Conservation (phyloP, 92 coral and sea anemone genomes). For the Muricea muricata region DNA sequence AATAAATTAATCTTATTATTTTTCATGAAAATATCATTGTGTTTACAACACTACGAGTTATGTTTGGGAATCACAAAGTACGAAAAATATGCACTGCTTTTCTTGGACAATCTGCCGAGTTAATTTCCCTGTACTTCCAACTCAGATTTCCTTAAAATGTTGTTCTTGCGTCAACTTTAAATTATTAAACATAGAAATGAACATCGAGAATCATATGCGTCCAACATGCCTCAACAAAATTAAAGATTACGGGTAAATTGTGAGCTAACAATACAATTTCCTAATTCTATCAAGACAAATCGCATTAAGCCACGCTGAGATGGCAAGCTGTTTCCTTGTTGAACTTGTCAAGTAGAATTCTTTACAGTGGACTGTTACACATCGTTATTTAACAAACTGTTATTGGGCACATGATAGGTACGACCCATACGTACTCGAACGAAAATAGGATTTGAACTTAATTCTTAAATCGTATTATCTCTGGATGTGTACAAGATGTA, state of each 20-base stretch:
- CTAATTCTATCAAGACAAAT: background rate
- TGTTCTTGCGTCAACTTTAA: background rate
- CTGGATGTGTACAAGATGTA: background rate
- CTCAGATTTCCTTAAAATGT: background rate
- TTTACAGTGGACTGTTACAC: background rate
- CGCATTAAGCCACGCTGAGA: background rate
- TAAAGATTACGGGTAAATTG: slow-evolving; percentile 7
- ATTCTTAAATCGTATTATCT: background rate
- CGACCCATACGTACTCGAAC: background rate
- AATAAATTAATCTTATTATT: too few species aligned
- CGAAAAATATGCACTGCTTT: too few species aligned
- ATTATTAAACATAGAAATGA: background rate
- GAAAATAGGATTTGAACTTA: background rate
- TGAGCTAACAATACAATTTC: slow-evolving; percentile 1
- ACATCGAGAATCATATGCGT: background rate
- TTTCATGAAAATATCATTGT: too few species aligned
- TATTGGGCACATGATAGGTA: background rate
- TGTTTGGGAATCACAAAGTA: background rate
- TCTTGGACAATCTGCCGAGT: background rate
- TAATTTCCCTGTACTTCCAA: background rate
- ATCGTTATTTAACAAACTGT: background rate
- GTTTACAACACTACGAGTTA: too few species aligned
- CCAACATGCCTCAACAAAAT: background rate
- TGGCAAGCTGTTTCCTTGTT: slow-evolving; percentile 12
- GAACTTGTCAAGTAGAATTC: background rate